Conservation (phyloP, 2,797 vertebrate species). For the Gobio occitaniae region DNA sequence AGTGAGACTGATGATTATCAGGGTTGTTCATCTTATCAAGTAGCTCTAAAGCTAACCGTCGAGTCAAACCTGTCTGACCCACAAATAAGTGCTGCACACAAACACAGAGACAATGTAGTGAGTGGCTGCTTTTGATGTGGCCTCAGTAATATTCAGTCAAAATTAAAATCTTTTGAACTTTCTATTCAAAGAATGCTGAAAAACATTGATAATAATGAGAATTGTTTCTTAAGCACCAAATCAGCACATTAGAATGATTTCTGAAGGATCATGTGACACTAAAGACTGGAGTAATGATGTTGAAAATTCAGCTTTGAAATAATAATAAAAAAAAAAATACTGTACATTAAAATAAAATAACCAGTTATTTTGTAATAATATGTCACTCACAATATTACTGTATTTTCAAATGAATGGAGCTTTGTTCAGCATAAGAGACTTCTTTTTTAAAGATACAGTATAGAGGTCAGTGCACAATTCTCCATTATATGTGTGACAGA, state of each 20-base stretch:
- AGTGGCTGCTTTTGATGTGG: neutral
- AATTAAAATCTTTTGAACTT: neutral
- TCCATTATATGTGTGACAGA: neutral
- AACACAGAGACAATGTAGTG: conserved; percentile 22
- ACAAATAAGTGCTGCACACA: conserved; percentile 87
- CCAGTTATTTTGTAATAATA: neutral
- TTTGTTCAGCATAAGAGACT: neutral
- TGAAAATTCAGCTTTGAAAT: neutral
- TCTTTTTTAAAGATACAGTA: neutral
- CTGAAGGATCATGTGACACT: neutral
- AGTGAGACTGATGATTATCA: conserved; percentile 88
- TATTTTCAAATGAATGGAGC: neutral
- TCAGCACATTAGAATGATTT: neutral
- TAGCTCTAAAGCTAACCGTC: conserved; percentile 90
- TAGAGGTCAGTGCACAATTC: neutral
- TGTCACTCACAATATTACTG: neutral
- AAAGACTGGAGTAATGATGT: neutral
- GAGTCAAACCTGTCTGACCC: conserved; percentile 86
- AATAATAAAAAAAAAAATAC: neutral
- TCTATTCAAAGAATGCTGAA: neutral
- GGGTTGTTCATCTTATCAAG: conserved; percentile 97
- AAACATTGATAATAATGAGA: neutral
- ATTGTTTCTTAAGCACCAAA: neutral
- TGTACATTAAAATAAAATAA: too few species aligned
- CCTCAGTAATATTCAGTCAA: neutral